A percentile compares a stretch with the other conserved stretches of the same genome.
These are phyloP conservation scores for Maniola hyperantus DNA, from an alignment of 2,888 invertebrate genomes.

Conservation along the genomic window DNA sequence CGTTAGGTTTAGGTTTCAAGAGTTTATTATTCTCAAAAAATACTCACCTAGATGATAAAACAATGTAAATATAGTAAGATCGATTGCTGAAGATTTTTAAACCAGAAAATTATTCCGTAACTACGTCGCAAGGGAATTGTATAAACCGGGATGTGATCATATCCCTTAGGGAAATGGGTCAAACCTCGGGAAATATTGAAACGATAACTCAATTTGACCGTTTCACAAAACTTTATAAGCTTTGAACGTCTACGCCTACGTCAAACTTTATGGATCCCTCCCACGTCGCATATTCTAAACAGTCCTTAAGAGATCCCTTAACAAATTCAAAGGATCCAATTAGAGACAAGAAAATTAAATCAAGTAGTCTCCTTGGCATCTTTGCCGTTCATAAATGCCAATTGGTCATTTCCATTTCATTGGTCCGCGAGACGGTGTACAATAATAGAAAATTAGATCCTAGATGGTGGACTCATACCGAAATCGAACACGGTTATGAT, in stretches of 20 bases:
- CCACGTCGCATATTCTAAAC: neutral
- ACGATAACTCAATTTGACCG: too few species aligned
- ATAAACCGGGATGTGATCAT: too few species aligned
- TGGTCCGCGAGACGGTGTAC: slow-evolving; percentile 5
- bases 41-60: too few species aligned
- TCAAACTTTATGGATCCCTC: neutral
- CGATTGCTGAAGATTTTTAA: too few species aligned
- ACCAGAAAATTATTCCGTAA: too few species aligned
- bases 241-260: neutral
- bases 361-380: slow-evolving; percentile 9
- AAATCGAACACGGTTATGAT: slow-evolving; percentile 7
- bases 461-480: neutral
- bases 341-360: slow-evolving; percentile 10
- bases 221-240: too few species aligned
- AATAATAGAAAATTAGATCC: slow-evolving; percentile 6
- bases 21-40: too few species aligned
- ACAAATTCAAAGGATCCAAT: slow-evolving; percentile 5
- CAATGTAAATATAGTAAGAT: too few species aligned
- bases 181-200: too few species aligned
- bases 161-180: too few species aligned
- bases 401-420: slow-evolving; percentile 17
- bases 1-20: too few species aligned
- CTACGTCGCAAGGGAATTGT: too few species aligned
- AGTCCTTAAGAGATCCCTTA: neutral
- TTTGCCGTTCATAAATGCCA: neutral